Percentiles rank a stretch among this genome's conserved stretches.
Evolutionary conservation across 2,797 vertebrate species (phyloP).

Genomic region (Chanos chanos): DNA sequence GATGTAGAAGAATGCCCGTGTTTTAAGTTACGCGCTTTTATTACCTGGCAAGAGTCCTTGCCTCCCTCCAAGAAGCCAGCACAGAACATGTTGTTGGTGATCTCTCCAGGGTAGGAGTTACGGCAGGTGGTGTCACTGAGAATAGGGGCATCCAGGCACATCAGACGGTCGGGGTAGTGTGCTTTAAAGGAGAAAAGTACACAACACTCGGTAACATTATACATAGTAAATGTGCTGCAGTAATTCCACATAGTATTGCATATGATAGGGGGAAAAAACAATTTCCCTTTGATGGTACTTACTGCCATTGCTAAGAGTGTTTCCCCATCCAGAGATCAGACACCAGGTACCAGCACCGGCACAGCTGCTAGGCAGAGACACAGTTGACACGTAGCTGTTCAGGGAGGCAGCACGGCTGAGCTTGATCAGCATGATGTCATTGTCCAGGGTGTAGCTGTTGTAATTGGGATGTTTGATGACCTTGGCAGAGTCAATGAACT

Average conservation of each 20-base stretch:
- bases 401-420: slow-evolving; percentile 59
- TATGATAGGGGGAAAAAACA: too few species aligned
- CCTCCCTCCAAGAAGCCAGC: slow-evolving; percentile 79
- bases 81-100: slow-evolving; percentile 81
- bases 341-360: slow-evolving; percentile 64
- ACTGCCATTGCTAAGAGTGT: slow-evolving; percentile 73
- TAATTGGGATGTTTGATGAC: slow-evolving; percentile 73
- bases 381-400: slow-evolving; percentile 55
- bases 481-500: slow-evolving; percentile 68
- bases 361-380: slow-evolving; percentile 72
- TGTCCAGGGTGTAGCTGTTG: slow-evolving; percentile 64
- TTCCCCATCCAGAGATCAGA: slow-evolving; percentile 84
- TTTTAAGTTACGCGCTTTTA: background rate
- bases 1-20: background rate
- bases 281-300: too few species aligned
- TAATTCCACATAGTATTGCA: too few species aligned
- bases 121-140: slow-evolving; percentile 66
- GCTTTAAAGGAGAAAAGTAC: slow-evolving; percentile 31
- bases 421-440: slow-evolving; percentile 77
- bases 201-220: too few species aligned
- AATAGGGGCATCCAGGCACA: slow-evolving; percentile 75
- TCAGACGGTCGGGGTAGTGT: slow-evolving; percentile 68
- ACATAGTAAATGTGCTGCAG: too few species aligned
- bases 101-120: slow-evolving; percentile 72
- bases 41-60: slow-evolving; percentile 86